phyloP scores from a whole-genome alignment of 2,113 vertebrate genomes.

The Rhinichthys klamathensis region DNA sequence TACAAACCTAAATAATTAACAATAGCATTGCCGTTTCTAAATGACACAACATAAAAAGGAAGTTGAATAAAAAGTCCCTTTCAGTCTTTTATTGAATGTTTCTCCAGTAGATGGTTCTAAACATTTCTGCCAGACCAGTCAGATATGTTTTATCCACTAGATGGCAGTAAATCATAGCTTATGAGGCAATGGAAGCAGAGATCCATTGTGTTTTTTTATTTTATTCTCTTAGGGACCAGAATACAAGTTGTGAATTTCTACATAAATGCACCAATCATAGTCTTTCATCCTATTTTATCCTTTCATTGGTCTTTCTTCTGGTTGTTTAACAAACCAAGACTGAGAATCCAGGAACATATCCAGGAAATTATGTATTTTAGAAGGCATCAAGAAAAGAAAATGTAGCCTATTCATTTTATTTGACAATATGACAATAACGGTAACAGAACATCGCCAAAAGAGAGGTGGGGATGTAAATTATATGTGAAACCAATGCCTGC shows the following conservation, averaged over 20 bases:
- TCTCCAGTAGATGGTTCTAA: background rate
- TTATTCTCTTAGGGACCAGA: background rate
- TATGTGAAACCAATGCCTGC: background rate
- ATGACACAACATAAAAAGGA: too few species aligned
- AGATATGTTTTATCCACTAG: conserved; percentile 26
- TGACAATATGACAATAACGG: background rate
- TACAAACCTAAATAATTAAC: too few species aligned
- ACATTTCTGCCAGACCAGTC: background rate
- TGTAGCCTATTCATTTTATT: background rate
- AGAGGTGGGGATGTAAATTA: background rate
- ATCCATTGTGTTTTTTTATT: background rate
- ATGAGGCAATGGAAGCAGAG: background rate
- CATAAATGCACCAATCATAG: background rate
- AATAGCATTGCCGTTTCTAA: too few species aligned
- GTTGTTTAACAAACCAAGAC: background rate
- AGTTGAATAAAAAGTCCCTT: background rate
- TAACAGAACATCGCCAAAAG: background rate
- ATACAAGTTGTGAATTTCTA: background rate
- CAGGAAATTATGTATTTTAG: background rate
- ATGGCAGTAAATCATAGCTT: conserved; percentile 47
- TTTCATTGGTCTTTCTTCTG: background rate
- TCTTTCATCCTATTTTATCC: background rate
- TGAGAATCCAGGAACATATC: background rate
- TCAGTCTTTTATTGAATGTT: background rate
- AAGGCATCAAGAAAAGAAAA: background rate